phyloP scores from a whole-genome alignment of 2,797 vertebrate species.

The Chaenodraco wilsoni region DNA sequence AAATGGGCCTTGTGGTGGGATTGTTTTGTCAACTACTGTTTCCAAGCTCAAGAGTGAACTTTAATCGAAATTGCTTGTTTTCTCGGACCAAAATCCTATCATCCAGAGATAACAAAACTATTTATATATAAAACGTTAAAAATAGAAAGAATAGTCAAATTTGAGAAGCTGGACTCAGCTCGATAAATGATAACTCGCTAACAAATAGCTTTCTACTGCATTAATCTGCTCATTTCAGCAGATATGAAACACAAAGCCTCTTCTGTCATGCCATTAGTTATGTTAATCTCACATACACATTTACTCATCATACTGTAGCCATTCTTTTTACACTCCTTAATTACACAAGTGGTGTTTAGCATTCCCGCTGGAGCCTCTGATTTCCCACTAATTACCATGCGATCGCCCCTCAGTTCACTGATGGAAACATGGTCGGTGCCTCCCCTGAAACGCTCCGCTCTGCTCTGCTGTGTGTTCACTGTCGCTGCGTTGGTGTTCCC shows the following conservation, averaged over 20 bases:
- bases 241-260: background rate
- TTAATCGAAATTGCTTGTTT: background rate
- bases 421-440: constrained; percentile 76
- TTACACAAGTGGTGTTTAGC: constrained; percentile 20
- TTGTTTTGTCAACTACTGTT: constrained; percentile 9
- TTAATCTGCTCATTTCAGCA: constrained; percentile 12
- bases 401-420: constrained; percentile 42
- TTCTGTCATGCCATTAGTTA: constrained; percentile 23
- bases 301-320: constrained; percentile 5
- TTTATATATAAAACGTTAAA: background rate
- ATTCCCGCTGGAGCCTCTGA: constrained; percentile 7
- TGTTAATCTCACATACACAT: constrained; percentile 19
- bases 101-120: background rate
- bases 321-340: constrained; percentile 23
- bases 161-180: background rate
- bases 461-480: constrained; percentile 41
- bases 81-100: background rate
- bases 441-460: constrained; percentile 10
- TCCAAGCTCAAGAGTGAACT: background rate
- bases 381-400: constrained; percentile 25
- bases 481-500: constrained; percentile 50
- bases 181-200: background rate
- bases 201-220: background rate
- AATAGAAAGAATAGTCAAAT: background rate
- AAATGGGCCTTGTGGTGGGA: constrained; percentile 1